Conservation (phyloP, 1,140 invertebrate genomes). For the Nixonia krombeini region DNA sequence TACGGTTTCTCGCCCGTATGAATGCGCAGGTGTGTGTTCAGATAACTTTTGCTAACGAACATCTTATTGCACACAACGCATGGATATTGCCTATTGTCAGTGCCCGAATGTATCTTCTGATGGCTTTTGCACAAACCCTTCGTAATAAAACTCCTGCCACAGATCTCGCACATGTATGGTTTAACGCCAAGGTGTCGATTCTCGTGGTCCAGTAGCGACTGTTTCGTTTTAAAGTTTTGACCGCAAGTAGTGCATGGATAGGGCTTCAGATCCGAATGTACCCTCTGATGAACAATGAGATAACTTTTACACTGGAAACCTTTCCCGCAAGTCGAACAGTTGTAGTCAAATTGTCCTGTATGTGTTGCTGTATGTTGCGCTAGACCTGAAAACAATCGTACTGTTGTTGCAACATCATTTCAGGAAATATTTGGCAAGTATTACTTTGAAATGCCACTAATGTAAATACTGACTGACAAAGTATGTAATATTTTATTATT, state of each 20-base stretch:
- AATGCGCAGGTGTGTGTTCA: conserved; percentile 87
- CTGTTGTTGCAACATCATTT: too few species aligned
- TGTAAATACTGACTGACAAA: too few species aligned
- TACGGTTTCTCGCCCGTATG: conserved; percentile 89
- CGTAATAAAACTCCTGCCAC: conserved; percentile 85
- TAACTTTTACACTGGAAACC: conserved; percentile 82
- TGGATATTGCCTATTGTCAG: conserved; percentile 77
- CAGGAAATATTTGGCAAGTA: too few species aligned
- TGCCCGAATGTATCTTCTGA: conserved; percentile 79
- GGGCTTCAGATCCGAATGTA: conserved; percentile 77
- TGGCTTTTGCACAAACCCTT: conserved; percentile 83
- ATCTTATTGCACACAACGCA: conserved; percentile 78
- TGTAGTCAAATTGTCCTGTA: conserved; percentile 77
- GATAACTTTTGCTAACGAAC: conserved; percentile 83
- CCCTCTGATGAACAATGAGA: conserved; percentile 79
- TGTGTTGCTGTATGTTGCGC: conserved; percentile 80
- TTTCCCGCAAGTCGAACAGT: conserved; percentile 80
- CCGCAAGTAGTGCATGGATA: conserved; percentile 76
- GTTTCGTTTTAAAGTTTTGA: conserved; percentile 81
- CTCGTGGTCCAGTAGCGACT: conserved; percentile 83
- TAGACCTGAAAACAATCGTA: conserved; percentile 66
- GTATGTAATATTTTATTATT: too few species aligned
- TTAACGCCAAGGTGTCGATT: conserved; percentile 87
- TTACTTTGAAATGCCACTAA: too few species aligned
- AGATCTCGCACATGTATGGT: conserved; percentile 85